Conservation (phyloP, 2,797 vertebrate genomes). For the Lycodopsis pacificus region DNA sequence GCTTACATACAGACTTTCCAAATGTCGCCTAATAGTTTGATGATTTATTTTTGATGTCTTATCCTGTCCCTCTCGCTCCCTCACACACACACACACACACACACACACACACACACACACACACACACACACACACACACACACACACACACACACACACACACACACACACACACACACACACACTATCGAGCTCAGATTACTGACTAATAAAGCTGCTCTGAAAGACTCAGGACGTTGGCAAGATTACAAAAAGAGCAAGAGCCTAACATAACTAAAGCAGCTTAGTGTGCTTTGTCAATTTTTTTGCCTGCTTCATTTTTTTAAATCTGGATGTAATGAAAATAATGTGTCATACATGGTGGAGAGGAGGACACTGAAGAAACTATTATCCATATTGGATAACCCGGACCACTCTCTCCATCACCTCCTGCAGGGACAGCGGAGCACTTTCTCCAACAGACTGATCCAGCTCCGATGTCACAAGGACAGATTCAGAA, state of each 20-base stretch:
- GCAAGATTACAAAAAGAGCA: conserved; percentile 42
- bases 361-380: too few species aligned
- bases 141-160: conserved; percentile 15
- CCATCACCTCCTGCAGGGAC: too few species aligned
- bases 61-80: not conserved
- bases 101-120: conserved; percentile 12
- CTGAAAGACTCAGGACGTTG: conserved; percentile 21
- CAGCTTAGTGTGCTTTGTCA: conserved; percentile 37
- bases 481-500: too few species aligned
- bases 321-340: conserved; percentile 38
- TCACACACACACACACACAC: conserved; percentile 11
- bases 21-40: conserved; percentile 1
- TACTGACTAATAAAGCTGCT: conserved; percentile 46
- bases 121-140: conserved; percentile 17
- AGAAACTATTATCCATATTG: too few species aligned
- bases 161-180: conserved; percentile 10
- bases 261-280: conserved; percentile 35
- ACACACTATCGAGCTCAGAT: conserved; percentile 30
- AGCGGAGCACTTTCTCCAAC: too few species aligned
- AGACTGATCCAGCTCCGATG: too few species aligned
- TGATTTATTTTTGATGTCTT: not conserved
- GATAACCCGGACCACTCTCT: too few species aligned
- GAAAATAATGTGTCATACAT: too few species aligned
- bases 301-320: conserved; percentile 11
- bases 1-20: not conserved